These are phyloP conservation scores for Halictus ligatus DNA, from an alignment of 2,888 invertebrate genomes.

Conservation along the genomic window DNA sequence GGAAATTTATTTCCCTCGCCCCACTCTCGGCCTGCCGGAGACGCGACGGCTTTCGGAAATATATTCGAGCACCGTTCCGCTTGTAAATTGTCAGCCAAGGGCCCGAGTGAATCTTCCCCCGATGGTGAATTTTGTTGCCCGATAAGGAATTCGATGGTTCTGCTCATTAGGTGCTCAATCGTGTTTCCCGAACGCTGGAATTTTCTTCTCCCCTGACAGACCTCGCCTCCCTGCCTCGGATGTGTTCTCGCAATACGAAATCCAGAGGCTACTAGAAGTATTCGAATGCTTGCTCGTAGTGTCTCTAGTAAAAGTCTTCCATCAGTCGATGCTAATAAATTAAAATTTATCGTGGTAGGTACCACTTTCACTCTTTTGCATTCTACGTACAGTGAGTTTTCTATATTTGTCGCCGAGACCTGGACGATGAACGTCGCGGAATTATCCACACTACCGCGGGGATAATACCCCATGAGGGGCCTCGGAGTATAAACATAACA, in stretches of 20 bases:
- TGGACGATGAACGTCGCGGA: too few species aligned
- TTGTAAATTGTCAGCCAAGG: conserved; percentile 67
- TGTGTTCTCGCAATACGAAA: background rate
- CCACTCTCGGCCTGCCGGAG: conserved; percentile 30
- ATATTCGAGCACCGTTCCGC: conserved; percentile 68
- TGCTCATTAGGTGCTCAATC: conserved; percentile 46
- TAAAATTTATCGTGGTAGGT: too few species aligned
- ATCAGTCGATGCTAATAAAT: too few species aligned
- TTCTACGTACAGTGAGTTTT: too few species aligned
- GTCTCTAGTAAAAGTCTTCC: too few species aligned
- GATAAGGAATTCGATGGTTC: conserved; percentile 23
- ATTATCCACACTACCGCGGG: too few species aligned
- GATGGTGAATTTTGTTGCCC: conserved; percentile 49
- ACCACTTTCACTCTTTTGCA: too few species aligned
- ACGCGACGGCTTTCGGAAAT: conserved; percentile 53
- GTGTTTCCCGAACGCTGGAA: background rate
- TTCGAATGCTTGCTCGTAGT: background rate
- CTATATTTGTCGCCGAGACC: too few species aligned
- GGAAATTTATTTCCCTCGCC: conserved; percentile 71
- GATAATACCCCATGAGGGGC: too few species aligned
- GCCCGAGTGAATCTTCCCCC: conserved; percentile 44
- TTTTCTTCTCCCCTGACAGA: background rate
- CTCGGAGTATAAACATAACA: too few species aligned
- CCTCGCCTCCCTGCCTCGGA: background rate
- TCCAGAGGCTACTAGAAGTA: background rate